Conservation (phyloP, 2,888 invertebrate genomes). For the Chydorus sphaericus region DNA sequence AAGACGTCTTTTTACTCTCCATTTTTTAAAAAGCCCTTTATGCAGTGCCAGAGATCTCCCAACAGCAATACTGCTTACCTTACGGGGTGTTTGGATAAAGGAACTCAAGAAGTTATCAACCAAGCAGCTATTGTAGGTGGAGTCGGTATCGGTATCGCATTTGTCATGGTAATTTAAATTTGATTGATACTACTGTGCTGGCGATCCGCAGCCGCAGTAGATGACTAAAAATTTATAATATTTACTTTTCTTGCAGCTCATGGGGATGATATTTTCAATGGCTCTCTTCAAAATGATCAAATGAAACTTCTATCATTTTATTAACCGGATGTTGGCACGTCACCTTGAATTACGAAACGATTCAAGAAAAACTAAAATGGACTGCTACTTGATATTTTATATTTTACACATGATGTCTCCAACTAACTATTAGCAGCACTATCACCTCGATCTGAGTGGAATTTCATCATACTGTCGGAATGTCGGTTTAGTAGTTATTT, state of each 20-base stretch:
- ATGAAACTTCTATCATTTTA: too few relatives aligned
- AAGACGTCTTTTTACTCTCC: background rate
- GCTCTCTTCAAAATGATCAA: conserved; percentile 68
- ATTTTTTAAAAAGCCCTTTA: conserved; percentile 16
- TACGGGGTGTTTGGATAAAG: conserved; percentile 58
- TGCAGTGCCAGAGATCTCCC: conserved; percentile 41
- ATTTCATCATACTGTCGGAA: too few relatives aligned
- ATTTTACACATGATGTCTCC: too few relatives aligned
- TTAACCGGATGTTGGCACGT: too few relatives aligned
- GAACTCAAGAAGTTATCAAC: conserved; percentile 52
- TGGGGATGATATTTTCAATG: conserved; percentile 72
- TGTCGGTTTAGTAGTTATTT: too few relatives aligned
- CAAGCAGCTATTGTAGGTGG: conserved; percentile 68
- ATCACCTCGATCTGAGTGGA: too few relatives aligned
- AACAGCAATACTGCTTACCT: conserved; percentile 48
- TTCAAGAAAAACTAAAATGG: too few relatives aligned
- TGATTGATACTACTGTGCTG: too few relatives aligned
- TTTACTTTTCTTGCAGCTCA: conserved; percentile 45
- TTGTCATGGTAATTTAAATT: conserved; percentile 51
- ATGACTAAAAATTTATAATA: background rate
- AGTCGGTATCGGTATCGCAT: conserved; percentile 66
- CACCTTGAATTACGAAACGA: too few relatives aligned
- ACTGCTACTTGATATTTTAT: too few relatives aligned
- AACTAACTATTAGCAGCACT: too few relatives aligned
- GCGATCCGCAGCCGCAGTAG: too few relatives aligned